Percentiles rank a stretch among this genome's conserved stretches.
Conservation (phyloP, 2,797 vertebrate genomes). For the Diplodus sargus region DNA sequence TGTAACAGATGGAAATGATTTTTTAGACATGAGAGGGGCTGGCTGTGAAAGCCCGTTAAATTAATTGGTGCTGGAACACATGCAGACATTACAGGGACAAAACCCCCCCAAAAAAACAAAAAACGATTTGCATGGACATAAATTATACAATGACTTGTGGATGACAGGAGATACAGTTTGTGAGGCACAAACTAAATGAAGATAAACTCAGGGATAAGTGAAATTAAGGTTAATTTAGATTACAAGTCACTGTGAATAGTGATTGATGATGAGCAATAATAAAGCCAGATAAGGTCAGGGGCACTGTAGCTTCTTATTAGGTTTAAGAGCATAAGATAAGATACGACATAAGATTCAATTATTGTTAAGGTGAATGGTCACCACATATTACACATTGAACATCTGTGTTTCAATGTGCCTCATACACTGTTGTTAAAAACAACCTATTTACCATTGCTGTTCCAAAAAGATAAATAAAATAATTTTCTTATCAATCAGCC, state of each 20-base stretch:
- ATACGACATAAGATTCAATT: not conserved
- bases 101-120: not conserved
- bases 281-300: not conserved
- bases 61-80: conserved; percentile 11
- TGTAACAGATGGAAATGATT: not conserved
- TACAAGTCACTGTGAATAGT: conserved; percentile 2
- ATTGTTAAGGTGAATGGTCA: not conserved
- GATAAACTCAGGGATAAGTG: conserved; percentile 11
- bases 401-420: not conserved
- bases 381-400: not conserved
- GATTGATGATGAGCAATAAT: not conserved
- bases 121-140: not conserved
- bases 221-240: conserved; percentile 5
- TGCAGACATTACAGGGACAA: not conserved
- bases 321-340: not conserved
- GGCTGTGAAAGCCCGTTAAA: conserved; percentile 14
- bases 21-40: not conserved
- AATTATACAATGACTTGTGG: not conserved
- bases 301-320: not conserved
- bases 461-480: too few relatives aligned
- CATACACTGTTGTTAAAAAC: too few relatives aligned
- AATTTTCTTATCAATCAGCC: not conserved
- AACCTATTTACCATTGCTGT: too few relatives aligned
- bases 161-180: not conserved
- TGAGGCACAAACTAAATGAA: conserved; percentile 21